Evolutionary conservation across 1,140 invertebrate species (phyloP), one percentile per base, ranked within the genome.

Genomic region (Leucophenga varia): DNA sequence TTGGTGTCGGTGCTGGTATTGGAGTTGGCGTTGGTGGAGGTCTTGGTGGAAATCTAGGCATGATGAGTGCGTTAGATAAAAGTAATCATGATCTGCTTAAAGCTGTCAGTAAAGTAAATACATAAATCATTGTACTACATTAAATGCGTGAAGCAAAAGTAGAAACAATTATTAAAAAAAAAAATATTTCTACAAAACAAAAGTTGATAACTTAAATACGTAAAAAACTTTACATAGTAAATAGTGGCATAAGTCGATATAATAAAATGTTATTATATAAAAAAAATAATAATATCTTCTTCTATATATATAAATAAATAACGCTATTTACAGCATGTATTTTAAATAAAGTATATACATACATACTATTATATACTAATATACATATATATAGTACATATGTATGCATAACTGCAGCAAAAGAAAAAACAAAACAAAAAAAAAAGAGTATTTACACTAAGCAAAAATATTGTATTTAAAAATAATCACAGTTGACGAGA

Each of bases 31-130:
- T 70, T 6, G 63, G 69, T n/a, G 43, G 51, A 17, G 65, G 63
- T 2, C 20, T 56, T 5, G 46, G 46, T 22, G 64, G 73, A 30
- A 74, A 75, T 50, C 55, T 75, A 46, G 70, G 73, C 32, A 75
- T 75, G 73, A 75, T 82, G 48, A 75, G 76, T 54, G 77, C 79
- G 32, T 60, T 82, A 21, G 80, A 82, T 50, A 82, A 82, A 59
- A 76, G 78, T 55, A 79, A 82, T 72, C 79, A 79, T 51, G 80
- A 82, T 69, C 76, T 82, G 49, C 76, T 82, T 36, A 82, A 82
- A 57, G 80, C 79, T 40, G 81, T 82, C 52, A 80, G 78, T 68
- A 82, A 82, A 71, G 80, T 82, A 38, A 81, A 79, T 48, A 79
- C 81, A 77, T 82, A 82, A 75, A 58, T 54, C 41, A n/a, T n/a